These are phyloP conservation scores for Musca vetustissima DNA, from an alignment of 1,140 invertebrate genomes.

Conservation along the genomic window DNA sequence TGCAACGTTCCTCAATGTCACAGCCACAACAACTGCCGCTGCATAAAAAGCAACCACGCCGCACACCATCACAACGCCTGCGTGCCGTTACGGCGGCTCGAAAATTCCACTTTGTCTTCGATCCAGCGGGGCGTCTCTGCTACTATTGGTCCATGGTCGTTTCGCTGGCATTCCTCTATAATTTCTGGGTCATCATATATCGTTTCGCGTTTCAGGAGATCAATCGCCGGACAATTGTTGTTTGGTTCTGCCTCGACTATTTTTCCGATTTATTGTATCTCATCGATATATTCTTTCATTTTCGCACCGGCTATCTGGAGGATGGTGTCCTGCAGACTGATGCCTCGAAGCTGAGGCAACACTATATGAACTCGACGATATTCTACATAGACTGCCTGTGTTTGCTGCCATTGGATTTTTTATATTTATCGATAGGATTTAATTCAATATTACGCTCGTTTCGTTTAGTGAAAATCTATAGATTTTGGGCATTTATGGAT, in stretches of 20 bases:
- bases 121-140: slow-evolving; percentile 86
- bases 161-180: slow-evolving; percentile 96
- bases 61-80: slow-evolving; percentile 51
- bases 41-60: slow-evolving; percentile 45
- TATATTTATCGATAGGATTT: slow-evolving; percentile 97
- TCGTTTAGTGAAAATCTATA: slow-evolving; percentile 96
- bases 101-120: slow-evolving; percentile 90
- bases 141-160: slow-evolving; percentile 98
- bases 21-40: slow-evolving; percentile 32
- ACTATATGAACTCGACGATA: slow-evolving; percentile 98
- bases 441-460: slow-evolving; percentile 96
- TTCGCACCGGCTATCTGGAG: slow-evolving; percentile 94
- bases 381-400: slow-evolving; percentile 99
- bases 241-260: slow-evolving; percentile 98
- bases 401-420: slow-evolving; percentile 94
- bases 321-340: slow-evolving; percentile 97
- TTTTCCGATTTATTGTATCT: slow-evolving; percentile 95
- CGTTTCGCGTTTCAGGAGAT: slow-evolving; percentile 95
- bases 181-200: slow-evolving; percentile 99
- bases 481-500: slow-evolving; percentile 98
- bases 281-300: slow-evolving; percentile 95
- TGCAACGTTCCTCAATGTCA: slow-evolving; percentile 14
- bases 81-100: slow-evolving; percentile 46
- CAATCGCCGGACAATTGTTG: slow-evolving; percentile 81
- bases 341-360: slow-evolving; percentile 85